Percentiles rank a stretch among this genome's conserved stretches.
phyloP scores from a whole-genome alignment of 2,888 invertebrate genomes.

The Tetragonisca angustula region DNA sequence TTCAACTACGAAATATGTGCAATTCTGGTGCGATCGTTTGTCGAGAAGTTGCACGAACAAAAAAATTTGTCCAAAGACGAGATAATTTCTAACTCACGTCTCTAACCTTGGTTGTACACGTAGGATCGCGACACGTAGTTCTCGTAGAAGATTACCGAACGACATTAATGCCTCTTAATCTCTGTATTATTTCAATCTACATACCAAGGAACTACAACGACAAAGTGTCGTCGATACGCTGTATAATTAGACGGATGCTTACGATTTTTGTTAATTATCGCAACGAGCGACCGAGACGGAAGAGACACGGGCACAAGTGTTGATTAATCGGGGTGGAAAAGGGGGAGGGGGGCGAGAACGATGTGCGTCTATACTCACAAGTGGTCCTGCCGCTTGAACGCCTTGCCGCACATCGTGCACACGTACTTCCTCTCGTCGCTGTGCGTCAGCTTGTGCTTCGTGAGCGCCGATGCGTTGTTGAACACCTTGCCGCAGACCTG shows the following conservation, averaged over 20 bases:
- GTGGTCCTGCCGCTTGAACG: constrained; percentile 99
- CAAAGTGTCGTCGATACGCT: too few species aligned
- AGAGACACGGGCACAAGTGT: constrained; percentile 11
- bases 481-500: constrained; percentile 98
- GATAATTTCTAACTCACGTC: too few species aligned
- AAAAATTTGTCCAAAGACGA: too few species aligned
- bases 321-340: constrained; percentile 49
- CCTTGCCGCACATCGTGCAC: constrained; percentile 97
- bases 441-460: constrained; percentile 98
- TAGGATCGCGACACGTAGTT: neutral
- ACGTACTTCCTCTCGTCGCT: constrained; percentile 99
- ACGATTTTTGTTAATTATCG: constrained; percentile 30
- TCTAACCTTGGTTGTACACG: too few species aligned
- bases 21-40: too few species aligned
- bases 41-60: too few species aligned
- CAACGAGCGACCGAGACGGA: neutral
- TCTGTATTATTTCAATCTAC: neutral
- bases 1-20: too few species aligned
- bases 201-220: too few species aligned
- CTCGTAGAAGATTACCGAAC: neutral
- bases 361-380: constrained; percentile 90
- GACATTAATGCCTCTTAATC: neutral
- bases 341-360: constrained; percentile 22
- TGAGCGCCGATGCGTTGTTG: constrained; percentile 98
- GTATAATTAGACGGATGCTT: neutral